phyloP scores from a whole-genome alignment of 2,113 vertebrate genomes.

The Ranitomeya imitator region DNA sequence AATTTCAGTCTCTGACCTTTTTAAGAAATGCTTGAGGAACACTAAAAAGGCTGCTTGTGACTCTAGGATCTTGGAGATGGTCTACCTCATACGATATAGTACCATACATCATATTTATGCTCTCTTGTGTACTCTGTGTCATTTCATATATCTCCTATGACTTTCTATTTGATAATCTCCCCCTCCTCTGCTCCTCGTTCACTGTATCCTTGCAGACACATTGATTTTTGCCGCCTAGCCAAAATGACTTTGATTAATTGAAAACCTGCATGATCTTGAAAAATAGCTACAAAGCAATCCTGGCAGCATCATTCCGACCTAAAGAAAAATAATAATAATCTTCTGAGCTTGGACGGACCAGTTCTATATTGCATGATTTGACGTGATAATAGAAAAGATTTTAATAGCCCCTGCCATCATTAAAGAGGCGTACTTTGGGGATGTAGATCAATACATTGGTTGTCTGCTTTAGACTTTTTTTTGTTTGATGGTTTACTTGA shows the following conservation, averaged over 20 bases:
- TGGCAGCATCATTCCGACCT: slow-evolving; percentile 29
- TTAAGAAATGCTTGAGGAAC: neutral
- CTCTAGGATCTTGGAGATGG: neutral
- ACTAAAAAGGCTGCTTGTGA: neutral
- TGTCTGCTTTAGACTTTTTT: neutral
- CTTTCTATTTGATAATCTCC: slow-evolving; percentile 51
- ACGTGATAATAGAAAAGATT: neutral
- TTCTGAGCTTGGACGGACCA: neutral
- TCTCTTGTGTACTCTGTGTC: neutral
- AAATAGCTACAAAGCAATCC: slow-evolving; percentile 52
- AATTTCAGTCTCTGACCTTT: slow-evolving; percentile 16
- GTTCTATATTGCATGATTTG: neutral
- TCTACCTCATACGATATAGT: neutral
- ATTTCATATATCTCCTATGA: slow-evolving; percentile 26
- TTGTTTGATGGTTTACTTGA: neutral
- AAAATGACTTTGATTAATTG: slow-evolving; percentile 60
- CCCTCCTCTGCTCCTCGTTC: slow-evolving; percentile 38
- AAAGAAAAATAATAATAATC: slow-evolving; percentile 40
- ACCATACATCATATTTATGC: neutral
- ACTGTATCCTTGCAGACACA: slow-evolving; percentile 56
- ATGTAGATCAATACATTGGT: neutral
- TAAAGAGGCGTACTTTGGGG: neutral
- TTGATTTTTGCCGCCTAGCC: slow-evolving; percentile 57
- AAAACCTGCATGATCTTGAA: slow-evolving; percentile 57
- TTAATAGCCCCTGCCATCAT: neutral